Percentiles rank a stretch among this genome's conserved stretches.
Conservation (phyloP, 2,113 vertebrate species). For the Tachysurus fulvidraco region DNA sequence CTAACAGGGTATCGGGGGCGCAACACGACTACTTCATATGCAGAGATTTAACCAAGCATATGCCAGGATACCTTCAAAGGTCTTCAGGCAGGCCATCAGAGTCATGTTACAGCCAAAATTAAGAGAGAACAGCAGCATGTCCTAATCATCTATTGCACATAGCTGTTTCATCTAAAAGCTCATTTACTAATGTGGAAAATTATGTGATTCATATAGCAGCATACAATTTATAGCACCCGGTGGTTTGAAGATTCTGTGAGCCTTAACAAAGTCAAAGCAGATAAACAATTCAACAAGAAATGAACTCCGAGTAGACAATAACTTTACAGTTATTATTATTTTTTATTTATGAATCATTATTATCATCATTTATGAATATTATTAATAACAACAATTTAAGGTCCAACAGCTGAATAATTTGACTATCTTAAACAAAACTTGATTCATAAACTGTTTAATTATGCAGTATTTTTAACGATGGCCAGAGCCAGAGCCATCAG, state of each 20-base stretch:
- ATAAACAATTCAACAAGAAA: background rate
- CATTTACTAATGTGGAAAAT: background rate
- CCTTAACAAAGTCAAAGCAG: background rate
- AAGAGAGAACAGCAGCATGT: background rate
- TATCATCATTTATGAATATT: no score
- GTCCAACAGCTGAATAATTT: background rate
- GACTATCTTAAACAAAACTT: background rate
- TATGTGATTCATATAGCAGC: background rate
- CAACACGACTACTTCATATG: constrained; percentile 13
- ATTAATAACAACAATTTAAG: background rate
- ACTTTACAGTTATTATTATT: background rate
- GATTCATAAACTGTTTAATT: background rate
- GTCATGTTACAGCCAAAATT: constrained; percentile 35
- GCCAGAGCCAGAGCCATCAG: background rate
- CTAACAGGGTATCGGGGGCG: constrained; percentile 38
- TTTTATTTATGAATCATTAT: background rate
- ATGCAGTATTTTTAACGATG: background rate
- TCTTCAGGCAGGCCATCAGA: constrained; percentile 7
- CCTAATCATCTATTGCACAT: constrained; percentile 1
- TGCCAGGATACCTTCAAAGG: constrained; percentile 35
- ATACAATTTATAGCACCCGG: background rate
- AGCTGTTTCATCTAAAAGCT: background rate
- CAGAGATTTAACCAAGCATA: constrained; percentile 45
- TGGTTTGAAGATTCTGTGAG: background rate
- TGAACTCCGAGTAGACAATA: background rate